phyloP scores from a whole-genome alignment of 2,888 invertebrate genomes.

The Hipparchia semele region DNA sequence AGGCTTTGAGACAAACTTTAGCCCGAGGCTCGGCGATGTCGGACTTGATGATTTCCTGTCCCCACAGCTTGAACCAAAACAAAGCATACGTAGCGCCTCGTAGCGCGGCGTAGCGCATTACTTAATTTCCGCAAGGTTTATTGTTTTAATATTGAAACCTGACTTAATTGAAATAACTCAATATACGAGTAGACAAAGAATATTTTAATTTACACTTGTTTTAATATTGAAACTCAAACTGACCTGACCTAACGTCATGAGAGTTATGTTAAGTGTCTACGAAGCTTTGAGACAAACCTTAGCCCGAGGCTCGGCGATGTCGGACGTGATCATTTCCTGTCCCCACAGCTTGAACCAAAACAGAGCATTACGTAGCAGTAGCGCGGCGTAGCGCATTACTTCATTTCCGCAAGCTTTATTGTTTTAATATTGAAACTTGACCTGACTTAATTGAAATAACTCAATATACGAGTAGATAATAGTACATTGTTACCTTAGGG shows the following conservation, averaged over 20 bases:
- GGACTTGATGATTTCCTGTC: constrained; percentile 34
- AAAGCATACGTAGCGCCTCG: not conserved
- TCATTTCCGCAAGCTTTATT: constrained; percentile 10
- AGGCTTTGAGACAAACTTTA: not conserved
- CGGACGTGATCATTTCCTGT: constrained; percentile 35
- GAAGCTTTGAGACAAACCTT: not conserved
- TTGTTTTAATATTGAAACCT: no score
- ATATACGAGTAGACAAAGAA: no score
- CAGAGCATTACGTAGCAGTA: not conserved
- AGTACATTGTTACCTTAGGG: no score
- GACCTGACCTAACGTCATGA: no score
- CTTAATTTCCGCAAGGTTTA: constrained; percentile 13
- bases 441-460: no score
- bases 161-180: no score
- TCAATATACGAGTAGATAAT: no score
- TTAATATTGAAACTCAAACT: not conserved
- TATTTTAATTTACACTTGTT: no score
- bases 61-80: not conserved
- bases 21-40: constrained; percentile 18
- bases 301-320: constrained; percentile 14
- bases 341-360: not conserved
- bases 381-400: constrained; percentile 3
- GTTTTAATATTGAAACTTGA: no score
- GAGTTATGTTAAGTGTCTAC: not conserved
- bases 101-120: not conserved